A percentile compares a stretch with the other conserved stretches of the same genome.
Conservation (phyloP, 2,797 vertebrate genomes). For the Notamacropus eugenii region DNA sequence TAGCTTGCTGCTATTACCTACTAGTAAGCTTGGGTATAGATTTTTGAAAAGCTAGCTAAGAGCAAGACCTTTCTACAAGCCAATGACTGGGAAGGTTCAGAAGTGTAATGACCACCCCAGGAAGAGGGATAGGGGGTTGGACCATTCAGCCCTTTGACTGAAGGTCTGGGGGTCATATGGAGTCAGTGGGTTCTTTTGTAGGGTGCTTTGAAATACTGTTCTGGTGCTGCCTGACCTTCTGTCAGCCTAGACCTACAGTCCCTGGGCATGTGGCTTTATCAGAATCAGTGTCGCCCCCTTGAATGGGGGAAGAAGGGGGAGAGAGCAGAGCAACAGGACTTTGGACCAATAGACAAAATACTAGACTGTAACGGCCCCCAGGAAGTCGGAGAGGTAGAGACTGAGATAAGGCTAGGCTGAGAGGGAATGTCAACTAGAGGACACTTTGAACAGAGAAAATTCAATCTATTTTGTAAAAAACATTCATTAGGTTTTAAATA, state of each 20-base stretch:
- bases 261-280: slow-evolving; percentile 46
- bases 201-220: slow-evolving; percentile 67
- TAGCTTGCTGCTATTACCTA: slow-evolving; percentile 79
- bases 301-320: not conserved
- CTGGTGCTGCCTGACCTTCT: slow-evolving; percentile 59
- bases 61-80: slow-evolving; percentile 74
- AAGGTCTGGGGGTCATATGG: slow-evolving; percentile 62
- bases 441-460: not conserved
- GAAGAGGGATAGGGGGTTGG: slow-evolving; percentile 18
- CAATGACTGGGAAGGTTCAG: slow-evolving; percentile 65
- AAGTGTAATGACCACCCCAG: slow-evolving; percentile 47
- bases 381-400: not conserved
- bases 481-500: not conserved
- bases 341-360: slow-evolving; percentile 49
- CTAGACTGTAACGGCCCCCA: not conserved
- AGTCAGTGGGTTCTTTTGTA: slow-evolving; percentile 67
- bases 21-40: slow-evolving; percentile 72
- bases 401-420: not conserved
- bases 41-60: slow-evolving; percentile 78
- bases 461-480: not conserved
- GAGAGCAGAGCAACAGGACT: not conserved
- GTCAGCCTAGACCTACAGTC: slow-evolving; percentile 41
- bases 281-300: not conserved
- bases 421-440: slow-evolving; percentile 6
- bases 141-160: slow-evolving; percentile 70